Conservation (phyloP, 2,113 vertebrate species). For the Elachura formosa region DNA sequence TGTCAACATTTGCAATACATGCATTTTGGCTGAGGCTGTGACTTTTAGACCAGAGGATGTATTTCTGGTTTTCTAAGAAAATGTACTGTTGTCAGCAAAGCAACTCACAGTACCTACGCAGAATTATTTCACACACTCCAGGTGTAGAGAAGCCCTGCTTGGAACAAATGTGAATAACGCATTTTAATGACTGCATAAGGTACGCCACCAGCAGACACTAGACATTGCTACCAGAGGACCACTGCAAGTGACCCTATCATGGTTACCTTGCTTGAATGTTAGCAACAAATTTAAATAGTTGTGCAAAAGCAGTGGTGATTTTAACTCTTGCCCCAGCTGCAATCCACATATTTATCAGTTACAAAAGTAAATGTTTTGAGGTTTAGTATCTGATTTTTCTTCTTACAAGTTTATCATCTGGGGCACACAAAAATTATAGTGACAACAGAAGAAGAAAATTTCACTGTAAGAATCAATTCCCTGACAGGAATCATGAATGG, state of each 20-base stretch:
- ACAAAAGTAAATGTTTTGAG: neutral
- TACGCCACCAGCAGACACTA: neutral
- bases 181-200: neutral
- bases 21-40: neutral
- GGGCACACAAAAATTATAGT: neutral
- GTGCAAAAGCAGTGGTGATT: neutral
- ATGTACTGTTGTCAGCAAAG: neutral
- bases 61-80: neutral
- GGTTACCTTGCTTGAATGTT: neutral
- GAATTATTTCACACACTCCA: neutral
- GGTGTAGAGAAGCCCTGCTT: neutral
- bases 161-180: neutral
- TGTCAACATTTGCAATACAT: neutral
- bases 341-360: neutral
- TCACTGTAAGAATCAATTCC: neutral
- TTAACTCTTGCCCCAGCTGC: neutral
- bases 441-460: neutral
- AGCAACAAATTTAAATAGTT: neutral
- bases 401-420: neutral
- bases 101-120: neutral
- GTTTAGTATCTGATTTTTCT: neutral
- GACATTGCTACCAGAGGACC: neutral
- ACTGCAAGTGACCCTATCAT: fast-evolving
- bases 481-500: neutral
- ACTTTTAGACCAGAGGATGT: neutral